A percentile compares a stretch with the other conserved stretches of the same genome.
Conservation (phyloP, 2,797 vertebrate genomes). For the Naso thynnoides region DNA sequence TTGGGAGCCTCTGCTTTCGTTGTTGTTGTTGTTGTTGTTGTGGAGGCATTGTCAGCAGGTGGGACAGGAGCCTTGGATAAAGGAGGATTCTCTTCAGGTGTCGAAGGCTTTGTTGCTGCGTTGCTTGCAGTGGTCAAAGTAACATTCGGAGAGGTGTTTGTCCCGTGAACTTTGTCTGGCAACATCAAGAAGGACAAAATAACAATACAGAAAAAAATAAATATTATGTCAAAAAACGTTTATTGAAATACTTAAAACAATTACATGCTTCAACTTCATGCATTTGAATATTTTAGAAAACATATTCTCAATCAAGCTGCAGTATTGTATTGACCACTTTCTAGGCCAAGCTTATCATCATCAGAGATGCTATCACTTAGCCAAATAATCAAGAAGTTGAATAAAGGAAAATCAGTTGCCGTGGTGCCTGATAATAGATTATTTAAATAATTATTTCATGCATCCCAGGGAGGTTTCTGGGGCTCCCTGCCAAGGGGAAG, state of each 20-base stretch:
- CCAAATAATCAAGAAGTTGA: no score
- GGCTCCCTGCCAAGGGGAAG: no score
- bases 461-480: no score
- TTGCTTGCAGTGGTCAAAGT: fast-evolving
- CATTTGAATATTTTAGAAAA: background rate
- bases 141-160: fast-evolving
- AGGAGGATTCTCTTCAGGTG: fast-evolving
- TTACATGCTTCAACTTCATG: background rate
- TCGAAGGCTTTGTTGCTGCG: fast-evolving
- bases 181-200: background rate
- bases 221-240: background rate
- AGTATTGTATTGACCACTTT: background rate
- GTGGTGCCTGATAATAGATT: no score
- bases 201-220: background rate
- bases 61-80: fast-evolving
- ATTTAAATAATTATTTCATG: no score
- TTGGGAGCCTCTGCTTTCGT: background rate
- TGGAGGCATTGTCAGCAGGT: fast-evolving
- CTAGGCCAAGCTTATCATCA: background rate
- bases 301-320: background rate
- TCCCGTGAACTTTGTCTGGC: fast-evolving
- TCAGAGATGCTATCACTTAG: no score
- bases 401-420: no score
- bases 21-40: no score
- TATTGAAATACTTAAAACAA: conserved; percentile 1